A percentile compares a stretch with the other conserved stretches of the same genome.
phyloP scores from a whole-genome alignment of 2,888 invertebrate species.

The Pristionchus japonicus region DNA sequence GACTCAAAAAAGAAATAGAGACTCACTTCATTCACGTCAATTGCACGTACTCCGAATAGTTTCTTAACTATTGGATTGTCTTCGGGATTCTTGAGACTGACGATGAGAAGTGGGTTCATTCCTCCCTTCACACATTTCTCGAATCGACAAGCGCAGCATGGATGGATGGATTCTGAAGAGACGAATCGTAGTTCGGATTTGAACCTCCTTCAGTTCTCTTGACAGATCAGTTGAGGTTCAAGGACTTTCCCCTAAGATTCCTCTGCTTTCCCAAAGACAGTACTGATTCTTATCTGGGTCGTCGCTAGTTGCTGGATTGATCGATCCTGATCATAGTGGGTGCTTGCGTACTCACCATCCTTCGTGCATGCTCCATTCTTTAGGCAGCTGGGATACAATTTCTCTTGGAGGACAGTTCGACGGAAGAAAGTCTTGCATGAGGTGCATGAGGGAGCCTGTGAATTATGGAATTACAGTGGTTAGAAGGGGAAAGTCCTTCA shows the following conservation, averaged over 20 bases:
- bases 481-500: too few species aligned
- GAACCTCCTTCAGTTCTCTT: too few species aligned
- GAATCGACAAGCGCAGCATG: conserved; percentile 66
- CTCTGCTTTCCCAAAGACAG: too few species aligned
- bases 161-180: conserved; percentile 60
- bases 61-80: neutral
- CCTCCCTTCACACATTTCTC: conserved; percentile 64
- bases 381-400: neutral
- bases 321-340: too few species aligned
- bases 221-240: too few species aligned
- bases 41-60: neutral
- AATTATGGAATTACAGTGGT: too few species aligned
- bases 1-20: too few species aligned
- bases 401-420: neutral
- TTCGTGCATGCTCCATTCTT: neutral
- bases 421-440: conserved; percentile 17
- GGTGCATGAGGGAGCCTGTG: conserved; percentile 5
- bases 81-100: neutral
- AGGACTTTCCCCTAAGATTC: too few species aligned
- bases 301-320: too few species aligned
- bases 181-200: too few species aligned
- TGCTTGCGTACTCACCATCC: neutral
- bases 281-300: too few species aligned
- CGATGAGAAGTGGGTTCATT: conserved; percentile 66
- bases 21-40: neutral